These are phyloP conservation scores for Drosophila takahashii DNA, from an alignment of 1,140 invertebrate species.

Conservation along the genomic window DNA sequence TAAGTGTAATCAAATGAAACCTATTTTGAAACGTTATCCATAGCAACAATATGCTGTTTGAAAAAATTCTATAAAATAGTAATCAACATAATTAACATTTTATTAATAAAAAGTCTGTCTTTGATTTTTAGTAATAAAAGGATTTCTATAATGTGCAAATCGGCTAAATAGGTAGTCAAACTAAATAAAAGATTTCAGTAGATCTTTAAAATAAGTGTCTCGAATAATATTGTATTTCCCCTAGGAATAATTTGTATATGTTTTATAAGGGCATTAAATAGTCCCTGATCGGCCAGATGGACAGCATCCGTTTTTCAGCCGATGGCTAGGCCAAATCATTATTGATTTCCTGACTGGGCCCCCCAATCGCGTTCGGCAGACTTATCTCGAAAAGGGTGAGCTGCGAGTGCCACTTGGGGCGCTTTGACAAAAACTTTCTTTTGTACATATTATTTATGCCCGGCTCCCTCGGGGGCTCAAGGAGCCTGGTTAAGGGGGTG, in stretches of 20 bases:
- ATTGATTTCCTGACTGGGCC: slow-evolving; percentile 73
- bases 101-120: too few species aligned
- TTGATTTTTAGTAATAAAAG: too few species aligned
- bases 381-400: slow-evolving; percentile 65
- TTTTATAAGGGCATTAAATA: slow-evolving; percentile 3
- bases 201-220: not conserved
- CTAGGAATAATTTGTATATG: not conserved
- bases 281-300: not conserved
- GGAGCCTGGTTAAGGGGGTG: not conserved
- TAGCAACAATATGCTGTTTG: too few species aligned
- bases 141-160: too few species aligned
- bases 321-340: slow-evolving; percentile 57
- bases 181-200: too few species aligned
- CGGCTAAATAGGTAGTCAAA: too few species aligned
- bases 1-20: too few species aligned
- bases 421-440: slow-evolving; percentile 76
- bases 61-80: too few species aligned
- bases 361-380: slow-evolving; percentile 23
- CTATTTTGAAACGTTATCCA: too few species aligned
- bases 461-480: slow-evolving; percentile 27
- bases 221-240: not conserved
- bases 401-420: slow-evolving; percentile 70
- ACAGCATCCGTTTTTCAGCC: slow-evolving; percentile 10
- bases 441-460: slow-evolving; percentile 74
- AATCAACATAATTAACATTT: too few species aligned